A percentile compares a stretch with the other conserved stretches of the same genome.
Evolutionary conservation across 2,888 invertebrate genomes (phyloP).

Genomic region (Loripinus fragilis): DNA sequence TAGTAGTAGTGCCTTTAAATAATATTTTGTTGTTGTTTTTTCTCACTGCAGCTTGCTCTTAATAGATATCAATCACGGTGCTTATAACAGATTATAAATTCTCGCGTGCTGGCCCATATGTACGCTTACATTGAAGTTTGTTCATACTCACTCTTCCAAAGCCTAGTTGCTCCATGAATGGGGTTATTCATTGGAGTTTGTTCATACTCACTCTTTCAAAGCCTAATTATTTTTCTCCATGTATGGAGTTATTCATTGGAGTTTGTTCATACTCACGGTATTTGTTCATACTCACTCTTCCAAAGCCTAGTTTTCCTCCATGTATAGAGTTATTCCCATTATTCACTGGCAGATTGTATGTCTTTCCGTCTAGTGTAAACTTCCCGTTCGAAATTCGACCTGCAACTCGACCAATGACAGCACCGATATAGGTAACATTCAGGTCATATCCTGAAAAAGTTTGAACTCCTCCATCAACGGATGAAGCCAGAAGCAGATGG

Average conservation of each 20-base stretch:
- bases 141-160: conserved; percentile 91
- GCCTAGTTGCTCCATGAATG: conserved; percentile 94
- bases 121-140: too few species aligned
- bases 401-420: conserved; percentile 93
- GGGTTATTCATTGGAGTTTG: too few species aligned
- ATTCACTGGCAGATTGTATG: conserved; percentile 90
- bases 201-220: conserved; percentile 90
- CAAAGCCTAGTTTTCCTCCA: conserved; percentile 93
- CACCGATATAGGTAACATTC: conserved; percentile 91
- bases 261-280: too few species aligned
- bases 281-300: conserved; percentile 86
- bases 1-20: too few species aligned
- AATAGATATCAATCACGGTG: too few species aligned
- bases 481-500: too few species aligned
- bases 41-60: too few species aligned
- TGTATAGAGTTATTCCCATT: conserved; percentile 89
- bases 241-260: conserved; percentile 89
- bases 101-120: too few species aligned
- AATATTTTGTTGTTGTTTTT: too few species aligned
- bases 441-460: conserved; percentile 77
- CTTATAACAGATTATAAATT: too few species aligned
- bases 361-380: conserved; percentile 88
- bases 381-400: conserved; percentile 89
- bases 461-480: too few species aligned
- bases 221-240: conserved; percentile 93